Evolutionary conservation across 2,797 vertebrate genomes (phyloP).

Genomic region (Pipistrellus nathusii): DNA sequence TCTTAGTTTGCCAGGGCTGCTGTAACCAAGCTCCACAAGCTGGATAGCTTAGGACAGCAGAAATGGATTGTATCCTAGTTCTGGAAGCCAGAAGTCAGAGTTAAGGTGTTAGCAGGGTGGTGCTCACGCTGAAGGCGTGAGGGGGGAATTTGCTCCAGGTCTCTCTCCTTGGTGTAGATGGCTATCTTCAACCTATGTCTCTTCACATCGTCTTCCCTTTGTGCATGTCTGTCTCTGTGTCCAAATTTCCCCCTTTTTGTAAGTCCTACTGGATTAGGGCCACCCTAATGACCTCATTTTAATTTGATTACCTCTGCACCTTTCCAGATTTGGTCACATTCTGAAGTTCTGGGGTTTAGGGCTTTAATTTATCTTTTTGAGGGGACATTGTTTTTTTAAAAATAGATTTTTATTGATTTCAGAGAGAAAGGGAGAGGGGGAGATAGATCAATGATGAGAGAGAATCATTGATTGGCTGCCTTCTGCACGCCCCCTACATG

Average conservation of each 20-base stretch:
- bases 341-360: neutral
- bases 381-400: neutral
- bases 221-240: neutral
- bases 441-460: neutral
- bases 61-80: neutral
- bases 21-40: neutral
- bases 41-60: neutral
- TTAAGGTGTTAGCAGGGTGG: neutral
- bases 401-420: neutral
- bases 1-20: neutral
- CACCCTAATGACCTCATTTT: neutral
- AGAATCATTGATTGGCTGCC: too few species aligned
- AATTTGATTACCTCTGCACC: neutral
- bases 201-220: neutral
- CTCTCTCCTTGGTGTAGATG: neutral
- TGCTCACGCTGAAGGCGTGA: neutral
- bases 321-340: neutral
- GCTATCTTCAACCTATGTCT: neutral
- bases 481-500: too few species aligned
- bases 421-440: neutral
- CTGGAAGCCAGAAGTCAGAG: neutral
- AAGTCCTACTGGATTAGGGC: neutral
- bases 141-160: neutral
- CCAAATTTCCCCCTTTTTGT: neutral
- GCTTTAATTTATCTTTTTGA: neutral